Evolutionary conservation across 1,140 invertebrate genomes (phyloP).

Genomic region (Papilio machaon): DNA sequence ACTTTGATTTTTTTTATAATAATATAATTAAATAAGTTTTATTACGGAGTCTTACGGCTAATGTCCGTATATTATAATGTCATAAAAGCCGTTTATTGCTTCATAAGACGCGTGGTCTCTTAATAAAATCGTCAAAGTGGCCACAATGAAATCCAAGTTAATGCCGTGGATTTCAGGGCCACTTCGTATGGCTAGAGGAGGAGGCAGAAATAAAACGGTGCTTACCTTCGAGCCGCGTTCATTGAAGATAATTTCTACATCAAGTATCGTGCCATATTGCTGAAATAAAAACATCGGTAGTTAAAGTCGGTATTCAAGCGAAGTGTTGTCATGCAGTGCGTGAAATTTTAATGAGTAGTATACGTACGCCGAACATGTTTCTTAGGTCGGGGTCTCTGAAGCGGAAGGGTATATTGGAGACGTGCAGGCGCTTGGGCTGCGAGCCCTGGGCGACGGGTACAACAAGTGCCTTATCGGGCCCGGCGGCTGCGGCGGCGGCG

Average conservation of each 20-base stretch:
- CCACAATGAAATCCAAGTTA: conserved; percentile 58
- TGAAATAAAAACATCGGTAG: conserved; percentile 85
- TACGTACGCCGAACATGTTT: conserved; percentile 98
- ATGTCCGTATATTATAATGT: conserved; percentile 17
- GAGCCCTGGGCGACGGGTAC: conserved; percentile 76
- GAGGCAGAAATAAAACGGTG: conserved; percentile 50
- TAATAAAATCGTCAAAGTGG: conserved; percentile 37
- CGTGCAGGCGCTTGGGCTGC: conserved; percentile 94
- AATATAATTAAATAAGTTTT: background rate
- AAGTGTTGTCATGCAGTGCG: conserved; percentile 63
- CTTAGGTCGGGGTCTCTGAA: conserved; percentile 98
- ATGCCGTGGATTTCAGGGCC: conserved; percentile 64
- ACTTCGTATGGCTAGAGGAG: conserved; percentile 48
- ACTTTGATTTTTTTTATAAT: background rate
- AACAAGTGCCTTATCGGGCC: conserved; percentile 66
- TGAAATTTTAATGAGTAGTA: conserved; percentile 23
- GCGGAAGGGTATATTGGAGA: conserved; percentile 99
- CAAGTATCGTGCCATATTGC: conserved; percentile 99
- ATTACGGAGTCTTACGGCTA: background rate
- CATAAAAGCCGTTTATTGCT: conserved; percentile 33
- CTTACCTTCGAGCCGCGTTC: conserved; percentile 99
- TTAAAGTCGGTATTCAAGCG: conserved; percentile 50
- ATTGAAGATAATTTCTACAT: conserved; percentile 99
- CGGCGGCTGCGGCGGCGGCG: conserved; percentile 82
- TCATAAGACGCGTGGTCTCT: conserved; percentile 31